Evolutionary conservation across 2,888 invertebrate species (phyloP).

Genomic region (Tricholauxania praeusta): DNA sequence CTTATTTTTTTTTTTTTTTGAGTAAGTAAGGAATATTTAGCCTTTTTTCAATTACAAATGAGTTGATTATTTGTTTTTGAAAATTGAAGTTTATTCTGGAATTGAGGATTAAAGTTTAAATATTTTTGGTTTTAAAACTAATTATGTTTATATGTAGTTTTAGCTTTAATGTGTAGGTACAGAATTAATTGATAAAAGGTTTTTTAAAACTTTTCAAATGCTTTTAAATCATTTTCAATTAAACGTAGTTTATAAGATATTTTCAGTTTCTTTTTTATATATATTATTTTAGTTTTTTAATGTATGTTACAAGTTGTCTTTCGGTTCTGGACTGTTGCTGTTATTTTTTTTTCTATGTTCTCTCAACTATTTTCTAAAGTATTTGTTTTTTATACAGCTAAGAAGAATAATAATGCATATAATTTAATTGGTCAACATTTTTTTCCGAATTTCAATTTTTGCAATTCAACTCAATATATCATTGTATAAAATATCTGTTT

Average conservation of each 20-base stretch:
- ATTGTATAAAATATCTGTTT: too few species aligned
- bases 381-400: conserved; percentile 44
- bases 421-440: conserved; percentile 34
- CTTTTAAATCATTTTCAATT: conserved; percentile 49
- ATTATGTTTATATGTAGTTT: not conserved
- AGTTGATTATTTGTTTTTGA: conserved; percentile 32
- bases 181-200: conserved; percentile 57
- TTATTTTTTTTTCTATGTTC: conserved; percentile 34
- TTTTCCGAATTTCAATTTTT: not conserved
- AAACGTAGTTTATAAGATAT: conserved; percentile 45
- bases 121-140: not conserved
- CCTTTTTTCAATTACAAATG: not conserved
- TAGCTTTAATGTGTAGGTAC: conserved; percentile 56
- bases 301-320: not conserved
- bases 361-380: conserved; percentile 39
- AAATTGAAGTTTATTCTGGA: conserved; percentile 32
- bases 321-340: conserved; percentile 33
- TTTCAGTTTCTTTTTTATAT: not conserved
- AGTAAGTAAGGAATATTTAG: not conserved
- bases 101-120: conserved; percentile 29
- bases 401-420: conserved; percentile 16
- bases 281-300: not conserved
- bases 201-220: conserved; percentile 49
- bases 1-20: not conserved
- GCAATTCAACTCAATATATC: too few species aligned